Percentiles rank a stretch among this genome's conserved stretches.
These are phyloP conservation scores for Megaceryle torquata DNA, from an alignment of 2,113 vertebrate species.

Conservation along the genomic window DNA sequence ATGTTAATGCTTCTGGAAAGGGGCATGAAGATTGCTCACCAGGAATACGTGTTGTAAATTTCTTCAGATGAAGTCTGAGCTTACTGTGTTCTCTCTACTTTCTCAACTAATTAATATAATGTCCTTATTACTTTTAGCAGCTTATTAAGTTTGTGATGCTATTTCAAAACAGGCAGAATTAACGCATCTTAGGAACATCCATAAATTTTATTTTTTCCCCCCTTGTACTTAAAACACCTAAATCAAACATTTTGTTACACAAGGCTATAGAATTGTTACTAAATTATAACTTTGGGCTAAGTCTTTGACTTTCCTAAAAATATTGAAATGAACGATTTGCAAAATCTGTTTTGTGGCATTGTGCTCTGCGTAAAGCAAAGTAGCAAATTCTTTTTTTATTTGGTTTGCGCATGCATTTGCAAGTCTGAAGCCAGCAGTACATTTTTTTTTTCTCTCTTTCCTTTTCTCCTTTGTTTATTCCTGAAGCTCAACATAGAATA, in stretches of 20 bases:
- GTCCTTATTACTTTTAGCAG: background rate
- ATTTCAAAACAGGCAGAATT: background rate
- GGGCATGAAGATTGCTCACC: background rate
- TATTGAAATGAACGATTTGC: background rate
- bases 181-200: background rate
- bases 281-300: background rate
- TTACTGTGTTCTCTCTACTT: background rate
- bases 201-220: background rate
- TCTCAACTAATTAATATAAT: background rate
- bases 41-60: background rate
- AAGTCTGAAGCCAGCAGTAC: background rate
- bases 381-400: background rate
- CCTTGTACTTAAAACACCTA: background rate
- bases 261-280: background rate
- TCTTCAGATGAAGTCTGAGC: background rate
- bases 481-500: background rate
- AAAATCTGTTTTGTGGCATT: background rate
- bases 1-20: background rate
- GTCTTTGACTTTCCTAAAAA: background rate
- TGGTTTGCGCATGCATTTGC: background rate
- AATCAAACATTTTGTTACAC: background rate
- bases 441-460: background rate
- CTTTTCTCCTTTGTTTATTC: background rate
- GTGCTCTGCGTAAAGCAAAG: background rate
- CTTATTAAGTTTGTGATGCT: background rate